Percentiles rank a stretch among this genome's conserved stretches.
Evolutionary conservation across 1,140 invertebrate species (phyloP).

Genomic region (Mizuhopecten yessoensis): DNA sequence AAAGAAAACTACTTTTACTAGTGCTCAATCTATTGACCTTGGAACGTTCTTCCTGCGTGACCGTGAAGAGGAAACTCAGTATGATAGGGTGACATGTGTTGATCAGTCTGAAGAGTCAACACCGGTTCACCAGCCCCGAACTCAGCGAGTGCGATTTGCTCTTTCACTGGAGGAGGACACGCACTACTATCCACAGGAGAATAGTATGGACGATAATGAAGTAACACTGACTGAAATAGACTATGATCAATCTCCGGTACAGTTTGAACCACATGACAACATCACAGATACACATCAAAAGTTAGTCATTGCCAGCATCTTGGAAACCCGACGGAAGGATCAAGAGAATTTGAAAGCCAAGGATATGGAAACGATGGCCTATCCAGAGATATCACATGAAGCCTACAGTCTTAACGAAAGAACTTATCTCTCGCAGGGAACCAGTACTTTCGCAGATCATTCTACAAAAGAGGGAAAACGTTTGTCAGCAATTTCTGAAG

Average conservation of each 20-base stretch:
- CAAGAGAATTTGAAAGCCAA: constrained; percentile 59
- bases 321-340: constrained; percentile 72
- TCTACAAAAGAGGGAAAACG: constrained; percentile 22
- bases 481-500: not conserved
- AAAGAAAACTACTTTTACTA: constrained; percentile 64
- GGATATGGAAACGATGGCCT: not conserved
- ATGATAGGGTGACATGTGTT: constrained; percentile 46
- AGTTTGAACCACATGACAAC: constrained; percentile 77
- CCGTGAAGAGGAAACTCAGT: constrained; percentile 43
- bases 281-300: constrained; percentile 76
- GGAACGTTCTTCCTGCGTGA: constrained; percentile 76
- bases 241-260: not conserved
- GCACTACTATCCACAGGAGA: constrained; percentile 50
- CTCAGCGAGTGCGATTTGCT: constrained; percentile 7
- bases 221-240: not conserved
- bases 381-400: constrained; percentile 14
- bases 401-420: not conserved
- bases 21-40: constrained; percentile 75
- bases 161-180: constrained; percentile 53
- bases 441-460: not conserved
- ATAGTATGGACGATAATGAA: constrained; percentile 56
- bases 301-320: constrained; percentile 76
- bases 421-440: constrained; percentile 16
- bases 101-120: constrained; percentile 36
- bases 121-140: constrained; percentile 19